A percentile compares a stretch with the other conserved stretches of the same genome.
Evolutionary conservation across 2,888 invertebrate genomes (phyloP).

Genomic region (Dioctria linearis): DNA sequence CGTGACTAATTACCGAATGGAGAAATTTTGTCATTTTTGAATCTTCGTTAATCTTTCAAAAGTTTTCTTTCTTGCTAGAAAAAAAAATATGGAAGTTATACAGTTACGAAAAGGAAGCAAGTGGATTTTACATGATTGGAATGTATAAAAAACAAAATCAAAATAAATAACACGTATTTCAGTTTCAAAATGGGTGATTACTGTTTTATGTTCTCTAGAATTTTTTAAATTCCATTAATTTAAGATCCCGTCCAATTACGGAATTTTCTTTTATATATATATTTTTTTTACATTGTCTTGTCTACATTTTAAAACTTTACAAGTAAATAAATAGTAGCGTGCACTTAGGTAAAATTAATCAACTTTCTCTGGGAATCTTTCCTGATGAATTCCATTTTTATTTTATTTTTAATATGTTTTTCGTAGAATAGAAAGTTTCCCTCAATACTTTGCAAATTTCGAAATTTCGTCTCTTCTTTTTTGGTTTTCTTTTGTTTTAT

Average conservation of each 20-base stretch:
- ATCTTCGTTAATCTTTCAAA: no score
- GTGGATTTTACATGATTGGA: not conserved
- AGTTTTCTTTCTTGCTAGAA: not conserved
- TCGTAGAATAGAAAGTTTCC: no score
- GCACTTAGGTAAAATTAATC: not conserved
- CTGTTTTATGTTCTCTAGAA: conserved; percentile 5
- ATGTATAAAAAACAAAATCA: not conserved
- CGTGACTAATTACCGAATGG: no score
- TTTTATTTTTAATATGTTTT: no score
- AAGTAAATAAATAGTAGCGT: conserved; percentile 31
- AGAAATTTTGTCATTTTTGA: no score
- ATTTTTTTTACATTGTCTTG: conserved; percentile 31
- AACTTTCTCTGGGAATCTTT: no score
- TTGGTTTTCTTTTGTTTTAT: no score
- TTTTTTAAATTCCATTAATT: conserved; percentile 31
- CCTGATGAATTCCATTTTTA: no score
- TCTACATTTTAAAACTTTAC: not conserved
- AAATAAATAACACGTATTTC: conserved; percentile 2
- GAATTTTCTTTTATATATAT: not conserved
- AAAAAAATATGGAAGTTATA: not conserved
- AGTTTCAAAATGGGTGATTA: conserved; percentile 11
- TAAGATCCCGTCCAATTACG: conserved; percentile 5
- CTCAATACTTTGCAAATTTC: no score
- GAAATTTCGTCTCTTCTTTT: no score
- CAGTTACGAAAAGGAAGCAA: not conserved